Evolutionary conservation across 2,113 vertebrate species (phyloP).

Genomic region (Pomatorhinus ruficollis): DNA sequence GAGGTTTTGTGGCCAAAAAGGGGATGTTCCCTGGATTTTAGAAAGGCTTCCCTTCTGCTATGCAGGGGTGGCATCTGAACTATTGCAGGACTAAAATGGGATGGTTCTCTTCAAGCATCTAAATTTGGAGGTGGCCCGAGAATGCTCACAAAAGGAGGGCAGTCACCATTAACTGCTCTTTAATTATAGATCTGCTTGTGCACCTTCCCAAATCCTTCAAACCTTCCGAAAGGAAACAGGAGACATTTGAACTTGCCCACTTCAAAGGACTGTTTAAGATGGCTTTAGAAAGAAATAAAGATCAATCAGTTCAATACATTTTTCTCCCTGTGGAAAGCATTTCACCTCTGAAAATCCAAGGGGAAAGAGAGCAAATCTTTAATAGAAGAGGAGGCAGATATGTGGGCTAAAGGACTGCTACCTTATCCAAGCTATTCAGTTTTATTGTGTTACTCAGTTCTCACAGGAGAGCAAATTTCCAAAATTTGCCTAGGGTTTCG

Average conservation of each 20-base stretch:
- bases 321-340: background rate
- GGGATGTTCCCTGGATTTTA: background rate
- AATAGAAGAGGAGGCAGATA: background rate
- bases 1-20: background rate
- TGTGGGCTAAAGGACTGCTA: background rate
- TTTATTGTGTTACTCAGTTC: background rate
- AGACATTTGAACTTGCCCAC: conserved; percentile 64
- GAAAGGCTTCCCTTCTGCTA: conserved; percentile 22
- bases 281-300: background rate
- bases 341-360: background rate
- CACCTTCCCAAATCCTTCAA: conserved; percentile 67
- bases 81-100: conserved; percentile 61
- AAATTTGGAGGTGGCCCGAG: conserved; percentile 62
- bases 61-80: conserved; percentile 55
- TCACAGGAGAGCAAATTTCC: background rate
- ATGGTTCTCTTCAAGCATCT: conserved; percentile 41
- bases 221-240: conserved; percentile 49
- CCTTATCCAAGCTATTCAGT: background rate
- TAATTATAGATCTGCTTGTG: conserved; percentile 74
- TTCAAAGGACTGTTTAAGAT: conserved; percentile 61
- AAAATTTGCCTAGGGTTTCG: background rate
- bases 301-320: background rate
- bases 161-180: conserved; percentile 62
- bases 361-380: background rate
- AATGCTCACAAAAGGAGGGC: conserved; percentile 58